Percentiles rank a stretch among this genome's conserved stretches.
Conservation (phyloP, 2,888 invertebrate species). For the Agonum fuliginosum region DNA sequence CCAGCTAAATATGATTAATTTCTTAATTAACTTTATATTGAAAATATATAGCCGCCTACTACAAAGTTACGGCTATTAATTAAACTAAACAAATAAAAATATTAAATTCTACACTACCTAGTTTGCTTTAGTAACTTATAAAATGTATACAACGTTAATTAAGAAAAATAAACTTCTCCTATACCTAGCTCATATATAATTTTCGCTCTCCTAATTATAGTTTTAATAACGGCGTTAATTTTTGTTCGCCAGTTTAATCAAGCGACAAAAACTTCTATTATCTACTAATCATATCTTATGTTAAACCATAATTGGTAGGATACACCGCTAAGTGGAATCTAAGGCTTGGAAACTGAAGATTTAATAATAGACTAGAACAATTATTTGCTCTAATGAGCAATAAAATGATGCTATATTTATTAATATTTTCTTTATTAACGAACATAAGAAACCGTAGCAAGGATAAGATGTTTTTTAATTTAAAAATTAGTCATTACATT, state of each 20-base stretch:
- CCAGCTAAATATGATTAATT: no score
- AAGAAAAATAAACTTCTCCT: slow-evolving; percentile 23
- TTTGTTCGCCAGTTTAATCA: slow-evolving; percentile 38
- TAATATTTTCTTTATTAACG: slow-evolving; percentile 20
- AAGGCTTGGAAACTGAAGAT: slow-evolving; percentile 30
- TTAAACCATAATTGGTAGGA: slow-evolving; percentile 27
- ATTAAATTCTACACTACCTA: slow-evolving; percentile 7
- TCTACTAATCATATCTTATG: slow-evolving; percentile 36
- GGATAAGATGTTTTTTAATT: no score
- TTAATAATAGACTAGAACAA: slow-evolving; percentile 35
- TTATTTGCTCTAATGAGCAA: slow-evolving; percentile 45
- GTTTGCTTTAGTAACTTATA: not conserved
- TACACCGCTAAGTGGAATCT: slow-evolving; percentile 31
- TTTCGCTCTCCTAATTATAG: slow-evolving; percentile 42
- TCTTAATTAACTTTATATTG: no score
- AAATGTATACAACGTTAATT: slow-evolving; percentile 21
- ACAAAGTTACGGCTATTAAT: slow-evolving; percentile 2
- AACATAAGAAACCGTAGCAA: not conserved
- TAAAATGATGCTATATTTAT: slow-evolving; percentile 36
- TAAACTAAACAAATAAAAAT: not conserved
- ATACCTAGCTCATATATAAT: slow-evolving; percentile 4
- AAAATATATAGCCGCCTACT: not conserved
- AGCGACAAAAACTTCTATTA: slow-evolving; percentile 36
- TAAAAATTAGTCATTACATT: no score
- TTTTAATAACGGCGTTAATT: slow-evolving; percentile 41